Evolutionary conservation across 2,113 vertebrate genomes (phyloP).

Genomic region (Leucoraja erinaceus): DNA sequence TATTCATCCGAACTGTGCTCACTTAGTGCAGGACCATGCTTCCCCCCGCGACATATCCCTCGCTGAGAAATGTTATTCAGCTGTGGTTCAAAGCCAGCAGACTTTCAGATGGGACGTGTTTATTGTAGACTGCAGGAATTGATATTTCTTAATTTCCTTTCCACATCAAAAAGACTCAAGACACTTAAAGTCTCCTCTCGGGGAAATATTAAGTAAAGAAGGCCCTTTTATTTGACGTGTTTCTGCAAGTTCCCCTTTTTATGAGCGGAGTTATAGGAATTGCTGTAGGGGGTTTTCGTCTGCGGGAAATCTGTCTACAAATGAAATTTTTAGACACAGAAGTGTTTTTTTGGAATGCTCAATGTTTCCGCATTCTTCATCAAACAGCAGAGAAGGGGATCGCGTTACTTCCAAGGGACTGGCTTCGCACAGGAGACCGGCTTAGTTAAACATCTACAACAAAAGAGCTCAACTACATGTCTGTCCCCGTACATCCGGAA

Average conservation of each 20-base stretch:
- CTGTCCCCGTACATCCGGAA: background rate
- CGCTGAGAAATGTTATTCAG: background rate
- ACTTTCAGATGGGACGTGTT: background rate
- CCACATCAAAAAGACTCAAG: slow-evolving; percentile 23
- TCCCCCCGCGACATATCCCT: background rate
- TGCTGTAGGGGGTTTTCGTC: slow-evolving; percentile 50
- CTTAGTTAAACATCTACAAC: background rate
- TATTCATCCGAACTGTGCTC: background rate
- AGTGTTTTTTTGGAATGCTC: slow-evolving; percentile 52
- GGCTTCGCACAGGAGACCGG: background rate
- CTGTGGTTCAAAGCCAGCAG: background rate
- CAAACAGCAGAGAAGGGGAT: slow-evolving; percentile 51
- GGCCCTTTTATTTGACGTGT: slow-evolving; percentile 49
- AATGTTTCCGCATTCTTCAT: slow-evolving; percentile 53
- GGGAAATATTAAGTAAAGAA: slow-evolving; percentile 43
- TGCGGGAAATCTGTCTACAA: slow-evolving; percentile 60
- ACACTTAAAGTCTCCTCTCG: background rate
- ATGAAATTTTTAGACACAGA: slow-evolving; percentile 52
- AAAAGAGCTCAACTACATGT: background rate
- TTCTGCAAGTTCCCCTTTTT: slow-evolving; percentile 51
- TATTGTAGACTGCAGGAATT: background rate
- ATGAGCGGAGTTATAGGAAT: slow-evolving; percentile 51
- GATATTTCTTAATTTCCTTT: background rate
- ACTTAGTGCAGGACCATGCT: background rate
- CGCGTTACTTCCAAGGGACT: slow-evolving; percentile 44